Evolutionary conservation across 92 coral and sea anemone genomes (phyloP), one percentile per base, ranked within the genome.

Genomic region (Palythoa heliodiscus): DNA sequence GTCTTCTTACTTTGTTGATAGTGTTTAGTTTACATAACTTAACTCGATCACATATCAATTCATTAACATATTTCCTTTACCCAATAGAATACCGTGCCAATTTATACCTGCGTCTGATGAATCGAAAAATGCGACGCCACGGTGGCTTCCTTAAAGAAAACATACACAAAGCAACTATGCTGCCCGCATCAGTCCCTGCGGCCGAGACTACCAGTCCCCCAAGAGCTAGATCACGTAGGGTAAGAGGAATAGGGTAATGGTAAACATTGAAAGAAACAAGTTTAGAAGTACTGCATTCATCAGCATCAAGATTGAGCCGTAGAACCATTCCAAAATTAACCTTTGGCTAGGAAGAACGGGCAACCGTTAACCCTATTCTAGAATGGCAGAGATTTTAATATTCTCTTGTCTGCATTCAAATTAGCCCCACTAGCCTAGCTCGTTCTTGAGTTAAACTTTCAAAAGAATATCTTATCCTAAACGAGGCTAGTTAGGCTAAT

Each of bases 1-100:
- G n/a, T n/a, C n/a, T n/a, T n/a, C n/a, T n/a, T n/a, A n/a, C n/a
- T n/a, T n/a, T n/a, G n/a, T n/a, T n/a, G n/a, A n/a, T n/a, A n/a
- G n/a, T n/a, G n/a, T n/a, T 29, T 29, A 29, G 35, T 0, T 29
- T 29, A 29, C 1, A 29, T 29, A 29, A 29, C 35, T 29, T 29
- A 29, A 29, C 1, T 29, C 35, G 35, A 29, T 0, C 35, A 29
- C 35, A 29, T 29, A 29, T 29, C 35, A 29, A 29, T 29, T 29
- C 35, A 29, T 29, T 29, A 29, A 29, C 35, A 29, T 29, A 1
- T 29, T 29, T 29, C 66, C 20, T 63, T 19, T 19, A 20, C 11
- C 38, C 83, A 8, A 61, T 58, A 78, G 83, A 78, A 78, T 78
- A 78, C 72, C 70, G 83, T 25, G 83, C 83, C 23, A 78, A 78